Evolutionary conservation across 2,888 invertebrate species (phyloP).

Genomic region (Drosophila nigricruria): DNA sequence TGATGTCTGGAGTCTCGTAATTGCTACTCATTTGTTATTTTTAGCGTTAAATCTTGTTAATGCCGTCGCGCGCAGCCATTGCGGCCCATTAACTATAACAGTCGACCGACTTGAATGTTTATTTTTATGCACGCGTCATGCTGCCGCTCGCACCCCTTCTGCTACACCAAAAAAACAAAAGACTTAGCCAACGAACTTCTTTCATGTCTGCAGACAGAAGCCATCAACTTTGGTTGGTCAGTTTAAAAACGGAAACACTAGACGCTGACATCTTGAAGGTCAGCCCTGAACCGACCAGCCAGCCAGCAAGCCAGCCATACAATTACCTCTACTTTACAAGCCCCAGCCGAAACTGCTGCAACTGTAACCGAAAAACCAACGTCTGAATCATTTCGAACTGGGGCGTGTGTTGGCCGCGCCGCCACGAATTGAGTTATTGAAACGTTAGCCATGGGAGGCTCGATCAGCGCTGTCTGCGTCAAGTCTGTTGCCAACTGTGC

Average conservation of each 20-base stretch:
- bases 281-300: constrained; percentile 42
- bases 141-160: constrained; percentile 14
- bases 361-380: constrained; percentile 32
- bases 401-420: constrained; percentile 38
- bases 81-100: constrained; percentile 69
- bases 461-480: constrained; percentile 39
- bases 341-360: constrained; percentile 11
- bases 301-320: constrained; percentile 21
- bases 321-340: constrained; percentile 49
- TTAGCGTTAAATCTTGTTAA: constrained; percentile 70
- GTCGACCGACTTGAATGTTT: constrained; percentile 46
- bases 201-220: constrained; percentile 16
- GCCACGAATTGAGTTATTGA: constrained; percentile 47
- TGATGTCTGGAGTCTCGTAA: constrained; percentile 51
- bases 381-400: constrained; percentile 46
- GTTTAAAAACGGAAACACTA: constrained; percentile 50
- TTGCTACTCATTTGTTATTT: constrained; percentile 78
- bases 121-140: constrained; percentile 66
- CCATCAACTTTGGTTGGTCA: constrained; percentile 4
- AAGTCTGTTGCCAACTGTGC: constrained; percentile 33
- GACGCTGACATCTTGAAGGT: constrained; percentile 53
- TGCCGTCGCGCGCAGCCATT: constrained; percentile 59
- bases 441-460: constrained; percentile 9
- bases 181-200: constrained; percentile 76
- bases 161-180: constrained; percentile 48